phyloP scores from a whole-genome alignment of 2,888 invertebrate species.

The Tridacna gigas region DNA sequence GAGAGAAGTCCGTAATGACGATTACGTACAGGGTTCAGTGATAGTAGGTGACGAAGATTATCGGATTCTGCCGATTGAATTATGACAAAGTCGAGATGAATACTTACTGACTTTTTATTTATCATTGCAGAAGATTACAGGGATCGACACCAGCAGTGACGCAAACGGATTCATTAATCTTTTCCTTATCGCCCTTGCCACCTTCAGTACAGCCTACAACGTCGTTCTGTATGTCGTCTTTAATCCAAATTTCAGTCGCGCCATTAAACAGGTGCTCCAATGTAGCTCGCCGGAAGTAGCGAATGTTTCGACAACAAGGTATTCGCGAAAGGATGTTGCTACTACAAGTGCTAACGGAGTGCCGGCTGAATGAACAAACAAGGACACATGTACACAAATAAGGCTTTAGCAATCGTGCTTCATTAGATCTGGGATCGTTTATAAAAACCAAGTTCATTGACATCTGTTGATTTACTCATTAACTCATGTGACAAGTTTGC shows the following conservation, averaged over 20 bases:
- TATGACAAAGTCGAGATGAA: too few relatives aligned
- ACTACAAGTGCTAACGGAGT: neutral
- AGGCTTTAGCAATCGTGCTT: too few relatives aligned
- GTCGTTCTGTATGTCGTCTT: constrained; percentile 72
- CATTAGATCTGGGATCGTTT: too few relatives aligned
- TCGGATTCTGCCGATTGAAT: too few relatives aligned
- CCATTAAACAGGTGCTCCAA: constrained; percentile 49
- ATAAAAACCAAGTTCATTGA: too few relatives aligned
- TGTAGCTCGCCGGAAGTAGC: neutral
- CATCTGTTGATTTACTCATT: too few relatives aligned
- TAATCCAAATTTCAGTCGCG: constrained; percentile 67
- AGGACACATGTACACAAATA: neutral
- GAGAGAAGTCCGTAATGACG: too few relatives aligned
- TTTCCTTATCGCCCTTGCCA: constrained; percentile 62
- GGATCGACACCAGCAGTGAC: constrained; percentile 59
- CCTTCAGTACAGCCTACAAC: constrained; percentile 75
- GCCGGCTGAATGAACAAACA: neutral
- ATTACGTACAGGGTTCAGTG: too few relatives aligned
- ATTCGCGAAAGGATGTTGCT: neutral
- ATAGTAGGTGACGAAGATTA: too few relatives aligned
- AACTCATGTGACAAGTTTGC: too few relatives aligned
- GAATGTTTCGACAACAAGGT: neutral
- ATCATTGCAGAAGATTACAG: constrained; percentile 62
- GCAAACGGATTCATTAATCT: constrained; percentile 59
- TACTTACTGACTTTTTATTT: too few relatives aligned